These are phyloP conservation scores for Celastrina argiolus DNA, from an alignment of 2,888 invertebrate species.

Conservation along the genomic window DNA sequence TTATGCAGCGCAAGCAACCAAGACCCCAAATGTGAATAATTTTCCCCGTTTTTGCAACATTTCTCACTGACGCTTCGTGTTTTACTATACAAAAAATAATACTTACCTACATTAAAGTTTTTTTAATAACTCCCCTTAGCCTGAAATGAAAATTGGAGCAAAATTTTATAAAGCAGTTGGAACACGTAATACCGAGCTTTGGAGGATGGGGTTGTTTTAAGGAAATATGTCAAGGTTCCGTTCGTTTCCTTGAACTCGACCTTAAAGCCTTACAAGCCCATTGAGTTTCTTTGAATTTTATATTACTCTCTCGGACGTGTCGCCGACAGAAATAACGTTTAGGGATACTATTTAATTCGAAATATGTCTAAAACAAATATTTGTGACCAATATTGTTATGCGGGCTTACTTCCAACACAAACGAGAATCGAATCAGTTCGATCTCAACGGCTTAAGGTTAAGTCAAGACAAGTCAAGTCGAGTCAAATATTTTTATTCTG, in stretches of 20 bases:
- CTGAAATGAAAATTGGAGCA: neutral
- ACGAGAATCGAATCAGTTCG: too few relatives aligned
- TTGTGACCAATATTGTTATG: neutral
- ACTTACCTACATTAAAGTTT: too few relatives aligned
- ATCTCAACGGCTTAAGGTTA: too few relatives aligned
- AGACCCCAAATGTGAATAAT: too few relatives aligned
- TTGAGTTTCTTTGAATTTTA: neutral
- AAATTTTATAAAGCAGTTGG: neutral
- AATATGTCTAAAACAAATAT: neutral
- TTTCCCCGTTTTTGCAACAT: too few relatives aligned
- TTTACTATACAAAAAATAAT: too few relatives aligned
- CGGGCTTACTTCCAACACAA: too few relatives aligned
- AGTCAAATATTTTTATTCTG: too few relatives aligned
- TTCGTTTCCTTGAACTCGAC: constrained; percentile 11
- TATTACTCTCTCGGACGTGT: neutral
- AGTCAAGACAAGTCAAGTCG: too few relatives aligned
- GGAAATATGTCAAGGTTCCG: constrained; percentile 11
- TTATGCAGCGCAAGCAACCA: too few relatives aligned
- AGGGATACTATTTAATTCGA: neutral
- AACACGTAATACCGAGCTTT: neutral
- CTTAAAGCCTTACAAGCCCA: constrained; percentile 8
- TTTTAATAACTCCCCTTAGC: too few relatives aligned
- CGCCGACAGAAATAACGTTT: neutral
- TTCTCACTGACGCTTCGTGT: too few relatives aligned
- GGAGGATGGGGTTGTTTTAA: constrained; percentile 3